Conservation (phyloP, 2,113 vertebrate species). For the Planiliza haematocheilus region DNA sequence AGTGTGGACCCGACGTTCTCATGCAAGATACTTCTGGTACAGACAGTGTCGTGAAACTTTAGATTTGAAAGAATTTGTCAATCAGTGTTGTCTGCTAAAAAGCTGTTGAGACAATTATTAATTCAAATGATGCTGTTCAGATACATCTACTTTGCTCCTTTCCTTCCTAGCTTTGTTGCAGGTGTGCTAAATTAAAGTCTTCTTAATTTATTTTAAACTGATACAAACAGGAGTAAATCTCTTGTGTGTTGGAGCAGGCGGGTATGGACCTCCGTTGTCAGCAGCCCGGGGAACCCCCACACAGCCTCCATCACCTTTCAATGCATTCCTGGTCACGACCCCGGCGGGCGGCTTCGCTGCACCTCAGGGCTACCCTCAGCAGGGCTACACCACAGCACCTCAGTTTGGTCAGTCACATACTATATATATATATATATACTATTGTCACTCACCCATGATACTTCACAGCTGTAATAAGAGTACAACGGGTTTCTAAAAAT, state of each 20-base stretch:
- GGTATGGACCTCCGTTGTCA: slow-evolving; percentile 91
- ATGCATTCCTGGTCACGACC: slow-evolving; percentile 93
- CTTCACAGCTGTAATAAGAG: background rate
- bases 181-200: background rate
- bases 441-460: background rate
- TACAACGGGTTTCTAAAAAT: background rate
- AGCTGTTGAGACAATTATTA: background rate
- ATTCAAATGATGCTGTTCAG: background rate
- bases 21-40: slow-evolving; percentile 28
- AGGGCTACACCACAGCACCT: slow-evolving; percentile 94
- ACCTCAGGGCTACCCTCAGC: slow-evolving; percentile 95
- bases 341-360: slow-evolving; percentile 93
- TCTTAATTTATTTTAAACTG: background rate
- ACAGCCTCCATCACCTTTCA: slow-evolving; percentile 94
- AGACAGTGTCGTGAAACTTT: slow-evolving; percentile 2
- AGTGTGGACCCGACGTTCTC: slow-evolving; percentile 21
- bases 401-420: slow-evolving; percentile 90
- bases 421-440: no score
- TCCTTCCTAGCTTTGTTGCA: background rate
- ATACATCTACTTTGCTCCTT: background rate
- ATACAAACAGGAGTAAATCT: slow-evolving; percentile 14
- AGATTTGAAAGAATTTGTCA: slow-evolving; percentile 6
- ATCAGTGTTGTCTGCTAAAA: background rate
- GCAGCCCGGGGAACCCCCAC: slow-evolving; percentile 91
- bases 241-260: slow-evolving; percentile 82